Evolutionary conservation across 1,140 invertebrate genomes (phyloP).

Genomic region (Hormaphis cornu): DNA sequence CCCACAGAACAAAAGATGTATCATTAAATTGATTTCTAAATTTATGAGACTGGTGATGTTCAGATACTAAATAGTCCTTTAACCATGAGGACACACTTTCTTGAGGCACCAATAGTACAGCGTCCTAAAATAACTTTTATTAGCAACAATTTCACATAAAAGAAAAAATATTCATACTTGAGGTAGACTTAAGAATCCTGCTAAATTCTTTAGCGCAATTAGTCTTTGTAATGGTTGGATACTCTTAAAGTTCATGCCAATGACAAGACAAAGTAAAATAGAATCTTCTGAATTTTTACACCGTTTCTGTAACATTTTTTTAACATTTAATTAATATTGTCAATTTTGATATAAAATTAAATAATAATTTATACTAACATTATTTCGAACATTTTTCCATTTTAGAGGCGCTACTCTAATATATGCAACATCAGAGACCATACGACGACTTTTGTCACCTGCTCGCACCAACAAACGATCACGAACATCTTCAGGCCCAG

Average conservation of each 20-base stretch:
- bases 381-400: conserved; percentile 29
- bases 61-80: conserved; percentile 33
- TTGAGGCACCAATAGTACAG: conserved; percentile 21
- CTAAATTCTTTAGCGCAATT: conserved; percentile 48
- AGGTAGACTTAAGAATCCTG: conserved; percentile 47
- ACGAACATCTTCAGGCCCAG: conserved; percentile 31
- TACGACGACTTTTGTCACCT: background rate
- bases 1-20: conserved; percentile 25
- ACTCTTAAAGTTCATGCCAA: conserved; percentile 45
- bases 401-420: conserved; percentile 21
- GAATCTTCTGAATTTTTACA: conserved; percentile 43
- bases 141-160: conserved; percentile 15
- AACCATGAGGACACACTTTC: conserved; percentile 31
- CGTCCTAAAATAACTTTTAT: conserved; percentile 14
- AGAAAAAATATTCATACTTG: conserved; percentile 43
- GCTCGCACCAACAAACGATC: conserved; percentile 37
- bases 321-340: background rate
- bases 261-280: conserved; percentile 44
- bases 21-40: conserved; percentile 23
- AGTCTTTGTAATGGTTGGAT: conserved; percentile 46
- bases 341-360: background rate
- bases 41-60: conserved; percentile 41
- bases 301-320: conserved; percentile 41
- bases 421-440: conserved; percentile 23
- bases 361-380: conserved; percentile 12